Base-by-base conservation (phyloP, 2,113 vertebrate genomes). In the Mesitornis unicolor region DNA sequence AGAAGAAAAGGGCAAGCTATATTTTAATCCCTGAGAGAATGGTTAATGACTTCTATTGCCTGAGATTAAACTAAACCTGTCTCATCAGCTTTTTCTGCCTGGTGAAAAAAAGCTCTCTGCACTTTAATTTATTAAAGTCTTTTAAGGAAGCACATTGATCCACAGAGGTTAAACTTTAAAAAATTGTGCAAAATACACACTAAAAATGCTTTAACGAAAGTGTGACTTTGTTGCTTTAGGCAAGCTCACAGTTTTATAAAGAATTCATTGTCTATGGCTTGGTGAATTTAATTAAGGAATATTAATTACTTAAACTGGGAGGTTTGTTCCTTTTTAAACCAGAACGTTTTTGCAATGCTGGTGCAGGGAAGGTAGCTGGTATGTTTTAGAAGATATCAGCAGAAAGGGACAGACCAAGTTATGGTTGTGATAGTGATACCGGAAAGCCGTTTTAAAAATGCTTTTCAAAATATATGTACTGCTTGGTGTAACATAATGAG, bases 41-140 rank as follows among this genome's bases (percentile, higher is more conserved):
- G 99, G 99, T 99, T 99, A 99, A 99, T 99, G 99, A 99, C 99
- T 99, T 99, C 99, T 99, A 99, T 99, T 99, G 99, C 99, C 99
- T 99, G 99, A 99, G 99, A 99, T 99, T 99, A 99, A 99, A 99
- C 99, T 99, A 99, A 99, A 99, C 99, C 99, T 99, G 99, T 99
- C 99, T 99, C 99, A 99, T 99, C 99, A 99, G 99, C 99, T 99
- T 99, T 99, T 99, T 99, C 99, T 99, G 99, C 99, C 98, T 98
- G 97, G 98, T 98, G 98, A 98, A 98, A 98, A 98, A 99, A 99
- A 98, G 98, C 99, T 99, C 98, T 98, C 98, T 99, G 99, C 99
- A 99, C 99, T 99, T 99, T 99, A 99, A 99, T 99, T 99, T 99
- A 99, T 99, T 99, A 99, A 99, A 99, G 99, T 99, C 99, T 99